Evolutionary conservation across 2,797 vertebrate species (phyloP).

Genomic region (Xyrichtys novacula): DNA sequence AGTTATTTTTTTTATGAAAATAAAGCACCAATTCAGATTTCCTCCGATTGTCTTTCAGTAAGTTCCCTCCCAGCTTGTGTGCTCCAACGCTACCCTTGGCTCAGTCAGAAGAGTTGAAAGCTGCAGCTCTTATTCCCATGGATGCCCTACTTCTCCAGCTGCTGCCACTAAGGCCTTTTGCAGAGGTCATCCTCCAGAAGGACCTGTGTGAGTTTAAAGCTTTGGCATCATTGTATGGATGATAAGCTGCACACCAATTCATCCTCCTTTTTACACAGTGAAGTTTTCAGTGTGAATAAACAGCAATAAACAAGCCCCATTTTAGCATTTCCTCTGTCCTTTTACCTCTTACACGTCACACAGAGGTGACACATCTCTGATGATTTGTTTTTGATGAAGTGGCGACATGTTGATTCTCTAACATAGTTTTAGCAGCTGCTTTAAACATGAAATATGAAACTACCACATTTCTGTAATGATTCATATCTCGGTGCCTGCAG

Average conservation of each 20-base stretch:
- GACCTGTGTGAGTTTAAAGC: constrained; percentile 80
- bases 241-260: background rate
- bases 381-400: too few species aligned
- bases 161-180: constrained; percentile 86
- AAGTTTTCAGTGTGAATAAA: background rate
- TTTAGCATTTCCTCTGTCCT: too few species aligned
- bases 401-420: too few species aligned
- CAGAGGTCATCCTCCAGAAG: constrained; percentile 86
- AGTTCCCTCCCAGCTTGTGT: constrained; percentile 89
- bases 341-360: background rate
- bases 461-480: background rate
- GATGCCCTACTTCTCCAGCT: constrained; percentile 90
- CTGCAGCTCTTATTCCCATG: constrained; percentile 87
- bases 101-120: constrained; percentile 87
- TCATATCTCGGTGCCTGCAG: constrained; percentile 72
- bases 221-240: background rate
- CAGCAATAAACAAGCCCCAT: background rate
- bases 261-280: background rate
- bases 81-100: constrained; percentile 77
- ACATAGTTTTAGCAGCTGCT: too few species aligned
- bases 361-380: too few species aligned
- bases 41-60: constrained; percentile 80
- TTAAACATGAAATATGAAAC: background rate
- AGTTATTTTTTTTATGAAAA: too few species aligned
- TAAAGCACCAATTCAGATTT: background rate